Percentiles rank a stretch among this genome's conserved stretches.
Conservation (phyloP, 2,797 vertebrate genomes). For the Melanotaenia parkinsoni region DNA sequence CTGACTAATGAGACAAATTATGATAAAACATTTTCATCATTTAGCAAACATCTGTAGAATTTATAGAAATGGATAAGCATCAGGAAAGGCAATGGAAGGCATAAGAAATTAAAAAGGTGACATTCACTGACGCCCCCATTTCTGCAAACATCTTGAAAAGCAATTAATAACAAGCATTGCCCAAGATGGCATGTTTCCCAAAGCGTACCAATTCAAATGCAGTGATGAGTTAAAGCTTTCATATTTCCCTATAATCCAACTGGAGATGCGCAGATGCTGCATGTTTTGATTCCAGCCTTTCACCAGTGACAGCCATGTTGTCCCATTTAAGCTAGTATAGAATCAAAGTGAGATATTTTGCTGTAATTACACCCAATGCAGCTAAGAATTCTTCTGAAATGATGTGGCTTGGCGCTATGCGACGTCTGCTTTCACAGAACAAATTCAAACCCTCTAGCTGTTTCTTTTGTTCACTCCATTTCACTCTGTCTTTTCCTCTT, state of each 20-base stretch:
- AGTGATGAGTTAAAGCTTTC: conserved; percentile 10
- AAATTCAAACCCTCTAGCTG: conserved; percentile 63
- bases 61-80: neutral
- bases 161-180: neutral
- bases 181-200: neutral
- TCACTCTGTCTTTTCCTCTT: conserved; percentile 33
- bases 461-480: conserved; percentile 29
- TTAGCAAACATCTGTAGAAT: neutral
- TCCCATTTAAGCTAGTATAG: conserved; percentile 35
- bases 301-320: conserved; percentile 43
- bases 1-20: conserved; percentile 22
- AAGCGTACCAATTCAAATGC: conserved; percentile 17
- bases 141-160: neutral
- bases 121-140: too few relatives aligned
- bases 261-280: conserved; percentile 14
- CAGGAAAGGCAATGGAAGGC: neutral
- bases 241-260: conserved; percentile 42
- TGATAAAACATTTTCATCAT: conserved; percentile 10
- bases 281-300: conserved; percentile 37
- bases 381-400: conserved; percentile 64
- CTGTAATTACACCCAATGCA: conserved; percentile 62
- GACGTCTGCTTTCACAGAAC: conserved; percentile 65
- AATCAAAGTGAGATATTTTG: conserved; percentile 56
- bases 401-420: conserved; percentile 63
- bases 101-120: neutral